Evolutionary conservation across 2,888 invertebrate genomes (phyloP).

Genomic region (Mythimna vitellina): DNA sequence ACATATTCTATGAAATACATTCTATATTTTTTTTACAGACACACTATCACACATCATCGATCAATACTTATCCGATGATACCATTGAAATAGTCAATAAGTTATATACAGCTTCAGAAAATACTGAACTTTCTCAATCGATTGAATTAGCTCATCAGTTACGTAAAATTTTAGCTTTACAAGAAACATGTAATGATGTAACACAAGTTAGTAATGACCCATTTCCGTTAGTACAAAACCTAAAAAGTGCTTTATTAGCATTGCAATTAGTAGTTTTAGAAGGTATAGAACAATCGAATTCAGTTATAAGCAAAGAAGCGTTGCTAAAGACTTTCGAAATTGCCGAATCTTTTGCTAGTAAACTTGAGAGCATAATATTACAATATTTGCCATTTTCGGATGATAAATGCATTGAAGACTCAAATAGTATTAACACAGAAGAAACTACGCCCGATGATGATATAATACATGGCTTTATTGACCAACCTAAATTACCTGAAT

Average conservation of each 20-base stretch:
- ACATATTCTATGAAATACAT: neutral
- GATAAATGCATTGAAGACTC: neutral
- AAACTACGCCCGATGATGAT: neutral
- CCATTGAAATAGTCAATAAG: conserved; percentile 10
- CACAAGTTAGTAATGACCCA: conserved; percentile 5
- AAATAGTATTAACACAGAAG: neutral
- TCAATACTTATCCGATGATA: conserved; percentile 31
- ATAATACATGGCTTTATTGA: neutral
- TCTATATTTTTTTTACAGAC: conserved; percentile 47
- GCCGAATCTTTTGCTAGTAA: conserved; percentile 25
- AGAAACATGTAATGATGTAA: neutral
- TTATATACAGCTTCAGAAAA: conserved; percentile 18
- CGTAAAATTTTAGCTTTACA: conserved; percentile 9
- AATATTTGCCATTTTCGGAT: neutral
- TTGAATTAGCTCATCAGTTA: conserved; percentile 23
- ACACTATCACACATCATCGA: conserved; percentile 28
- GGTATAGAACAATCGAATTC: conserved; percentile 25
- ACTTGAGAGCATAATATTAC: conserved; percentile 18
- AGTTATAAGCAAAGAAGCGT: conserved; percentile 18
- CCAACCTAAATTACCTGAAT: neutral
- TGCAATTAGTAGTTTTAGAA: conserved; percentile 44
- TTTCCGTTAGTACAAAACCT: conserved; percentile 17
- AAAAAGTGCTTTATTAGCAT: conserved; percentile 39
- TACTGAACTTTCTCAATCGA: conserved; percentile 28
- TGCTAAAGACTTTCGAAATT: conserved; percentile 19